Evolutionary conservation across 1,140 invertebrate species (phyloP).

Genomic region (Triops longicaudatus): DNA sequence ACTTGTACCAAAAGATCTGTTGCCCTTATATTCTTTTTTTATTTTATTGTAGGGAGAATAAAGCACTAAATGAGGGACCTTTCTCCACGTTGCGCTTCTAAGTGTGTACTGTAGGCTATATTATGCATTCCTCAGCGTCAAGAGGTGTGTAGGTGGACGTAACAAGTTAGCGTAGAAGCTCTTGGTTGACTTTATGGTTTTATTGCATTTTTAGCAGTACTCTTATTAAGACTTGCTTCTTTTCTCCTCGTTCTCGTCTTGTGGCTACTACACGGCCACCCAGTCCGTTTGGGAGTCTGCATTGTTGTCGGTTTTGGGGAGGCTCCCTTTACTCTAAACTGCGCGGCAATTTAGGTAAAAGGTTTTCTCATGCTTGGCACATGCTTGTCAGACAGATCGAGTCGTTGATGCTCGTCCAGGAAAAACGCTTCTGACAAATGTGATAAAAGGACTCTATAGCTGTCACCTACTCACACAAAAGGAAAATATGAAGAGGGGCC

Average conservation of each 20-base stretch:
- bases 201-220: not conserved
- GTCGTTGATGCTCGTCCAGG: conserved; percentile 1
- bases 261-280: not conserved
- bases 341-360: conserved; percentile 7
- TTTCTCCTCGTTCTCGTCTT: not conserved
- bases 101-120: not conserved
- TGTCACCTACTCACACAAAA: not conserved
- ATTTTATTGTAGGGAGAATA: not conserved
- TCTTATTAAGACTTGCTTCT: not conserved
- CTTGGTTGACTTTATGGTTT: conserved; percentile 2
- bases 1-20: too few species aligned
- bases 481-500: not conserved
- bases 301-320: conserved; percentile 8
- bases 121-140: not conserved
- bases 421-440: conserved; percentile 15
- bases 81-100: not conserved
- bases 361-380: conserved; percentile 3
- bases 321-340: not conserved
- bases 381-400: conserved; percentile 4
- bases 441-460: conserved; percentile 12
- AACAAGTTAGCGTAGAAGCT: not conserved
- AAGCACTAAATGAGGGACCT: not conserved
- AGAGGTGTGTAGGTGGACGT: conserved; percentile 3
- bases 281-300: not conserved
- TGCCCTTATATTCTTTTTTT: not conserved